Evolutionary conservation across 2,888 invertebrate species (phyloP), one percentile per base, ranked within the genome.

Genomic region (Agriopis leucophaearia): DNA sequence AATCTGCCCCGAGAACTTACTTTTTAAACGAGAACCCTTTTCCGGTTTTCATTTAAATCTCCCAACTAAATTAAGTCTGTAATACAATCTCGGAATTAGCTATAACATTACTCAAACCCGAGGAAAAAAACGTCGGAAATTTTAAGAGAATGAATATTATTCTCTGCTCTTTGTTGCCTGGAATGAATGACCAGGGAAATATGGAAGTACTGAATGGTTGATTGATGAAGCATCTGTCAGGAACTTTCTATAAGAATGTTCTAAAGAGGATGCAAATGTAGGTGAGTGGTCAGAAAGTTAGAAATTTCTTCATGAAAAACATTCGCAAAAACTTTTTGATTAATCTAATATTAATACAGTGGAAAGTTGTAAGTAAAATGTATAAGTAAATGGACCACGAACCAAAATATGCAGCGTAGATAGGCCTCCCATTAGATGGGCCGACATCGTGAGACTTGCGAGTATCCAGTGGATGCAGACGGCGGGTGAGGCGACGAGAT

Each of bases 161-260:
- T 56, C 44, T 62, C 47, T 52, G 52, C 27, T 57, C 62, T 38
- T 61, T 61, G 57, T 69, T 58, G 42, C 36, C 50, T 27, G 5
- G 52, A 62, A 69, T 42, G 63, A 64, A 59, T 64, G 57, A 52
- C 57, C 61, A 55, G 58, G 18, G 58, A 64, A 69, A 62, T 69
- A 55, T 64, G 68, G 27, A 45, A 51, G 48, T 69, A 69, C 65
- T 58, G 58, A 65, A 61, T 44, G 16, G 38, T 58, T 69, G 69
- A 69, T 69, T 65, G 61, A 69, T 55, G 69, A 54, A 40, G 9
- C 35, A n/a, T 54, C 64, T 57, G 57, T 38, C 47, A n/a, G 35
- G 16, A 58, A 52, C 18, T 51, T 58, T 57, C 62, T 47, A 48
- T 44, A 57, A 18, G 36, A 51, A 38, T 56, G n/a, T 50, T 55